phyloP scores from a whole-genome alignment of 2,797 vertebrate species.

The Bucorvus abyssinicus region DNA sequence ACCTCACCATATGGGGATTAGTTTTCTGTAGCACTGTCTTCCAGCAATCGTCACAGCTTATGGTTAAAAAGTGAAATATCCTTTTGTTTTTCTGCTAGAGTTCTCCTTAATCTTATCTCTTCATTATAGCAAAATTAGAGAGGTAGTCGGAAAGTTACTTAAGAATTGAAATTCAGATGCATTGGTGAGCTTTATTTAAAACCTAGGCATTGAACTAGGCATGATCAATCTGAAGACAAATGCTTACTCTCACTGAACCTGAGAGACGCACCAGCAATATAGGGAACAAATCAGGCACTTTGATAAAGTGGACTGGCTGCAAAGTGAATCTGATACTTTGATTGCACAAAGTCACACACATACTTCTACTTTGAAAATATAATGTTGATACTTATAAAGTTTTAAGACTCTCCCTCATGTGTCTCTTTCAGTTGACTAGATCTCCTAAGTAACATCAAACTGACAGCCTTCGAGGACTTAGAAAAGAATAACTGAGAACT shows the following conservation, averaged over 20 bases:
- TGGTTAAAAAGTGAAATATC: neutral
- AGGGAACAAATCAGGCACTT: neutral
- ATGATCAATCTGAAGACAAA: neutral
- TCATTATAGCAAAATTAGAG: constrained; percentile 18
- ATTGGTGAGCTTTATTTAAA: neutral
- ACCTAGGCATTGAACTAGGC: neutral
- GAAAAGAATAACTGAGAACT: neutral
- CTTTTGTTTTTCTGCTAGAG: neutral
- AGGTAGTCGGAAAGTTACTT: neutral
- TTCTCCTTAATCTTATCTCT: neutral
- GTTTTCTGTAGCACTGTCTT: neutral
- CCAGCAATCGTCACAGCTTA: neutral
- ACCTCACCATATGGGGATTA: neutral
- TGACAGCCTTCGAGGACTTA: neutral
- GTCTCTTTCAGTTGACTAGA: neutral
- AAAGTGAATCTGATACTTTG: neutral
- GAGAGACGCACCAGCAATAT: neutral
- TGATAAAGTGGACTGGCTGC: neutral
- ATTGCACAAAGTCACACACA: neutral
- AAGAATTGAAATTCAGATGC: neutral
- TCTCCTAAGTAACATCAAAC: neutral
- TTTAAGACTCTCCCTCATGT: neutral
- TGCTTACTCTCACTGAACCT: neutral
- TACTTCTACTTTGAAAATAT: neutral
- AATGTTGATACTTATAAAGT: neutral